Evolutionary conservation across 2,797 vertebrate species (phyloP).

Genomic region (Amblyopsis hoosieri): DNA sequence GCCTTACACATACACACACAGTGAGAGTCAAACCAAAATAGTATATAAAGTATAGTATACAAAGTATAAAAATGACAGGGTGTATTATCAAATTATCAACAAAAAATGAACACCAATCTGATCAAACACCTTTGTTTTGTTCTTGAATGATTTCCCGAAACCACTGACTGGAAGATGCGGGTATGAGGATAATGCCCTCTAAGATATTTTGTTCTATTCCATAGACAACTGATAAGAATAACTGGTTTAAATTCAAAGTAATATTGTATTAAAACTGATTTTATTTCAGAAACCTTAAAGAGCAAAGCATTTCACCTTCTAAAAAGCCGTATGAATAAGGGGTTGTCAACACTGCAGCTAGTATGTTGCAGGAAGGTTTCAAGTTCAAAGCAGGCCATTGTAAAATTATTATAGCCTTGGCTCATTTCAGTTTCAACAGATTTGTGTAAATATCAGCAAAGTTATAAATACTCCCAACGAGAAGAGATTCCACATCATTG

Average conservation of each 20-base stretch:
- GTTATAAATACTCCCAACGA: constrained; percentile 71
- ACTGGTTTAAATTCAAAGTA: too few species aligned
- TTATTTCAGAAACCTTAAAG: constrained; percentile 22
- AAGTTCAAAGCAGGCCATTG: constrained; percentile 51
- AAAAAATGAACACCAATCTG: constrained; percentile 3
- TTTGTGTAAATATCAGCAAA: constrained; percentile 63
- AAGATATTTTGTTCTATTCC: too few species aligned
- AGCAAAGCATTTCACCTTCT: constrained; percentile 40
- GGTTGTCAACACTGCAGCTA: constrained; percentile 32
- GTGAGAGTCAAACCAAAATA: not conserved
- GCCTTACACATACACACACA: constrained; percentile 12
- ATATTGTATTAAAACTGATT: too few species aligned
- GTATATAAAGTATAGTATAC: not conserved
- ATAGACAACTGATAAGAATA: too few species aligned
- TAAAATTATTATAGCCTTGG: constrained; percentile 60
- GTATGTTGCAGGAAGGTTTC: constrained; percentile 16
- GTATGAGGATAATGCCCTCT: too few species aligned
- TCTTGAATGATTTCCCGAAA: constrained; percentile 21
- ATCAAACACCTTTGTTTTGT: constrained; percentile 1
- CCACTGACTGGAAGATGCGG: not conserved
- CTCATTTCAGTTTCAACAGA: constrained; percentile 40
- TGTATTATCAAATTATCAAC: constrained; percentile 15
- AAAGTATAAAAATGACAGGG: constrained; percentile 15
- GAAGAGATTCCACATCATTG: constrained; percentile 61
- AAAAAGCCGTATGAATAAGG: constrained; percentile 51